These are phyloP conservation scores for Macquaria ambigua DNA, from an alignment of 2,113 vertebrate genomes.

Conservation along the genomic window DNA sequence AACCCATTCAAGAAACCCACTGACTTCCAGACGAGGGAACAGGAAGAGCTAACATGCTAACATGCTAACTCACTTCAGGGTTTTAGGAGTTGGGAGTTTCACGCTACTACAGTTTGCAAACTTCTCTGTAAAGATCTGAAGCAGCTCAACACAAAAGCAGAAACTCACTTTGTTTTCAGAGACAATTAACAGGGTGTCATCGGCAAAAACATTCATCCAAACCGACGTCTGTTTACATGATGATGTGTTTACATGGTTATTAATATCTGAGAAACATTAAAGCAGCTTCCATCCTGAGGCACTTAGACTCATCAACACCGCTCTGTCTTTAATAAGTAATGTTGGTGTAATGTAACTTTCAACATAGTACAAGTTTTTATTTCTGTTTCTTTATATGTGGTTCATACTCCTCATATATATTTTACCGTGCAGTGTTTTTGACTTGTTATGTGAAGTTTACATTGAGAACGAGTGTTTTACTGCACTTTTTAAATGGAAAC, in stretches of 20 bases:
- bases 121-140: not conserved
- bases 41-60: no score
- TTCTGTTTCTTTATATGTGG: slow-evolving; percentile 10
- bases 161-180: not conserved
- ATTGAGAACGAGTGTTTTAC: not conserved
- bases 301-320: not conserved
- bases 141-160: not conserved
- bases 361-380: not conserved
- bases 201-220: not conserved
- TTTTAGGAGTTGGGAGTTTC: not conserved
- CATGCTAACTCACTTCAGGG: no score
- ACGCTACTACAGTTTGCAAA: not conserved
- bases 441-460: slow-evolving; percentile 1
- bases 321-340: not conserved
- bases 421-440: not conserved
- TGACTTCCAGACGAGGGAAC: no score
- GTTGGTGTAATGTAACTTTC: slow-evolving; percentile 6
- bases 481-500: not conserved
- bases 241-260: not conserved
- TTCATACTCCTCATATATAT: slow-evolving; percentile 9
- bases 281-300: not conserved
- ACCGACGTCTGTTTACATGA: not conserved
- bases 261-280: not conserved
- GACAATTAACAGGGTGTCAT: not conserved
- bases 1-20: no score